A percentile compares a stretch with the other conserved stretches of the same genome.
These are phyloP conservation scores for Carcinoscorpius rotundicauda DNA, from an alignment of 1,140 invertebrate genomes.

Conservation along the genomic window DNA sequence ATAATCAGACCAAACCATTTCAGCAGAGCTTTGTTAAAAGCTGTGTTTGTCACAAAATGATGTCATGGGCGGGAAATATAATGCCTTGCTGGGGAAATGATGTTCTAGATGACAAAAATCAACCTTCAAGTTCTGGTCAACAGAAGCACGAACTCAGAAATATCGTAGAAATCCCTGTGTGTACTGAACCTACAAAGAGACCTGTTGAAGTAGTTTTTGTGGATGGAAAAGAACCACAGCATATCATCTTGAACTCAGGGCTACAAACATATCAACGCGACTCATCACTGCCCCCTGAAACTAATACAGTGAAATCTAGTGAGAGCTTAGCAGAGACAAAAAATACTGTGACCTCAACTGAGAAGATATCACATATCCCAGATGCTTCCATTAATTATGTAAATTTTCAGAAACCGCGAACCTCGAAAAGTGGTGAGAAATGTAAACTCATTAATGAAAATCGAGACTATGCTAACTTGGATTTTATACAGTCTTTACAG, in stretches of 20 bases:
- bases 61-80: not conserved
- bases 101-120: not conserved
- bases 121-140: not conserved
- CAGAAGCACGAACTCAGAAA: not conserved
- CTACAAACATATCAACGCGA: too few relatives aligned
- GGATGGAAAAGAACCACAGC: not conserved
- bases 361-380: too few relatives aligned
- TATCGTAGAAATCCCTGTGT: not conserved
- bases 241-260: slow-evolving; percentile 9
- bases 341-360: too few relatives aligned
- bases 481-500: slow-evolving; percentile 24
- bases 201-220: not conserved
- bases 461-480: slow-evolving; percentile 26
- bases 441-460: not conserved
- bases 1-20: too few relatives aligned
- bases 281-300: too few relatives aligned
- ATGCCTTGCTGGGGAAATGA: not conserved
- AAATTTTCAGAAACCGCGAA: too few relatives aligned
- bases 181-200: not conserved
- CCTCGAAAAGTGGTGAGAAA: too few relatives aligned
- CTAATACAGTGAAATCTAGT: too few relatives aligned
- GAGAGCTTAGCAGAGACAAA: too few relatives aligned
- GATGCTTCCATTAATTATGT: too few relatives aligned
- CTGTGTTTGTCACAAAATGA: slow-evolving; percentile 4
- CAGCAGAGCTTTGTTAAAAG: too few relatives aligned